Evolutionary conservation across 2,797 vertebrate species (phyloP).

Genomic region (Tadarida brasiliensis): DNA sequence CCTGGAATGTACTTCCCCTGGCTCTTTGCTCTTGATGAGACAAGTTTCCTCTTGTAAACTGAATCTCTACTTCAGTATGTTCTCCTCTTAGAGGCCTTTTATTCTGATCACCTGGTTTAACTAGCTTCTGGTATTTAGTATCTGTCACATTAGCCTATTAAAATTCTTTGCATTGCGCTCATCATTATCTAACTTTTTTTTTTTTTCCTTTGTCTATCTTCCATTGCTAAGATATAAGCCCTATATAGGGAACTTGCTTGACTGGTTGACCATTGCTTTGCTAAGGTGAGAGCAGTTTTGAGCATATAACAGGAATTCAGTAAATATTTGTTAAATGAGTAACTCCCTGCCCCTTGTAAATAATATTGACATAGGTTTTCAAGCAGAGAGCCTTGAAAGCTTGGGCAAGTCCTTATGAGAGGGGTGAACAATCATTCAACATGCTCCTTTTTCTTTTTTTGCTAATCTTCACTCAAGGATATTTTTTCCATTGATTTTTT

Average conservation of each 20-base stretch:
- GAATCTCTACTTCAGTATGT: not conserved
- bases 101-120: not conserved
- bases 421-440: not conserved
- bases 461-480: no score
- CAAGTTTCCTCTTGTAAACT: not conserved
- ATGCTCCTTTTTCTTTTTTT: not conserved
- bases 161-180: not conserved
- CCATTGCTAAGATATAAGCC: not conserved
- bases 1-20: not conserved
- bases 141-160: not conserved
- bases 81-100: not conserved
- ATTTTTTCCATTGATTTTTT: no score
- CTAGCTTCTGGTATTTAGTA: not conserved
- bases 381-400: not conserved
- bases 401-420: not conserved
- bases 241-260: not conserved
- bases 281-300: not conserved
- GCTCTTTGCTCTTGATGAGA: not conserved
- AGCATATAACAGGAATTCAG: not conserved
- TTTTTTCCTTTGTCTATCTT: not conserved
- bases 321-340: conserved; percentile 26
- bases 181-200: not conserved
- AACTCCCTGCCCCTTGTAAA: not conserved
- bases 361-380: not conserved
- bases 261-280: not conserved